A percentile compares a stretch with the other conserved stretches of the same genome.
These are phyloP conservation scores for Perithous albicinctus DNA, from an alignment of 2,888 invertebrate species.

Conservation along the genomic window DNA sequence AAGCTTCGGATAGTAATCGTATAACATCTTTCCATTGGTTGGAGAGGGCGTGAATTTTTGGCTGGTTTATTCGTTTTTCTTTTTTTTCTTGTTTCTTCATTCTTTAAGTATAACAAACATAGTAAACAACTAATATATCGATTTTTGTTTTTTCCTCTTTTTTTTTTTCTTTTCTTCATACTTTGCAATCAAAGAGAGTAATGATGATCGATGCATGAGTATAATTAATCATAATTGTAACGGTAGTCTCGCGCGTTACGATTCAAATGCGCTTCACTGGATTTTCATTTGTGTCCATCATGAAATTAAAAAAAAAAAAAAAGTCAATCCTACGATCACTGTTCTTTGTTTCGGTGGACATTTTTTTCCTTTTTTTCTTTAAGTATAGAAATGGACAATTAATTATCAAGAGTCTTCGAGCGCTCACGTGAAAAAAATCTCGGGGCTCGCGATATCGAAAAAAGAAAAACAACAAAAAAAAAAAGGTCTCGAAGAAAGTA, in stretches of 20 bases:
- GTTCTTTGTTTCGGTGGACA: slow-evolving; percentile 61
- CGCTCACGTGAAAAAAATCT: slow-evolving; percentile 12
- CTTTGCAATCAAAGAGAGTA: slow-evolving; percentile 73
- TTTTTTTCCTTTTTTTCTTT: slow-evolving; percentile 66
- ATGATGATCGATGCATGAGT: slow-evolving; percentile 76
- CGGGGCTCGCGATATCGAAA: slow-evolving; percentile 28
- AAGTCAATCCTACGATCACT: slow-evolving; percentile 23
- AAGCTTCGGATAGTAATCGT: slow-evolving; percentile 79
- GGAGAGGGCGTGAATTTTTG: slow-evolving; percentile 72
- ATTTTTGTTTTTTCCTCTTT: slow-evolving; percentile 41
- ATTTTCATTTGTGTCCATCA: slow-evolving; percentile 15
- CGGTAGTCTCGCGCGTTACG: slow-evolving; percentile 54
- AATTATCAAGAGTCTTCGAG: slow-evolving; percentile 9
- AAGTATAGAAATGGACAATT: slow-evolving; percentile 30
- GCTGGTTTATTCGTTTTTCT: slow-evolving; percentile 68
- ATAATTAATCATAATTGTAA: slow-evolving; percentile 74
- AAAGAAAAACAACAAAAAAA: no score
- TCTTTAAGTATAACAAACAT: slow-evolving; percentile 80
- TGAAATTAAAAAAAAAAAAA: no score
- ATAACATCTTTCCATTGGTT: slow-evolving; percentile 77
- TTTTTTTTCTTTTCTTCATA: slow-evolving; percentile 20
- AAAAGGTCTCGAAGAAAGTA: background rate
- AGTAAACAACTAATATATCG: slow-evolving; percentile 80
- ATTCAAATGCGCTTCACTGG: slow-evolving; percentile 61
- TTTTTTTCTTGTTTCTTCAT: slow-evolving; percentile 76